A percentile compares a stretch with the other conserved stretches of the same genome.
These are phyloP conservation scores for Linyphia triangularis DNA, from an alignment of 2,888 invertebrate species.

Conservation along the genomic window DNA sequence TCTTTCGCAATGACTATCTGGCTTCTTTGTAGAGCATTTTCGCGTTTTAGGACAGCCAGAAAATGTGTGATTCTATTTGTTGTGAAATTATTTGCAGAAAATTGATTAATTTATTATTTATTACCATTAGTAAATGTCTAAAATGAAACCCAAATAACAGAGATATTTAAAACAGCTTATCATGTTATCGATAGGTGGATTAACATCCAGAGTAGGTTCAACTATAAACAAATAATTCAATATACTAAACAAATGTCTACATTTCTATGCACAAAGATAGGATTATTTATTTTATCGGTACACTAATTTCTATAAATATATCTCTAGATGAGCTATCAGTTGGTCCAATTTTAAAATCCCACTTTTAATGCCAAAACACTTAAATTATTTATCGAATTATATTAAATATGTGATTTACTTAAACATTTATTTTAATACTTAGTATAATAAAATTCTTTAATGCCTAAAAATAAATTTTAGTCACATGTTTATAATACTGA, in stretches of 20 bases:
- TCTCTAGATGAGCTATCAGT: too few relatives aligned
- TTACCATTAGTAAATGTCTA: conserved; percentile 48
- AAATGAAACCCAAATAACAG: conserved; percentile 63
- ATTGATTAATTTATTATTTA: conserved; percentile 45
- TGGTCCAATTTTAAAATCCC: too few relatives aligned
- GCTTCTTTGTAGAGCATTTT: conserved; percentile 99
- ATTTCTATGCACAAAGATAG: too few relatives aligned
- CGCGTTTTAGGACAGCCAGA: conserved; percentile 81
- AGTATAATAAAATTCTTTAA: too few relatives aligned
- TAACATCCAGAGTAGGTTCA: not conserved
- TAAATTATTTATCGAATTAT: too few relatives aligned
- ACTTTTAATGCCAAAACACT: too few relatives aligned
- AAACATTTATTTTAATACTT: too few relatives aligned
- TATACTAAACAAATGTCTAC: too few relatives aligned
- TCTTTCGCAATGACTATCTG: conserved; percentile 91
- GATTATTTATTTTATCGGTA: too few relatives aligned
- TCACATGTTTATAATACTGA: not conserved
- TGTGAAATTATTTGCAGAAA: conserved; percentile 52
- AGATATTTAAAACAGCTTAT: conserved; percentile 47
- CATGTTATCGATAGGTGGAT: not conserved
- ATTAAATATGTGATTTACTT: too few relatives aligned
- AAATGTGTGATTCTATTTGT: conserved; percentile 58
- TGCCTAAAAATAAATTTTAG: not conserved
- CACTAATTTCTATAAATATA: too few relatives aligned
- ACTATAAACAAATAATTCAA: not conserved